phyloP scores from a whole-genome alignment of 2,797 vertebrate species.

The Micropoecilia bifurca region DNA sequence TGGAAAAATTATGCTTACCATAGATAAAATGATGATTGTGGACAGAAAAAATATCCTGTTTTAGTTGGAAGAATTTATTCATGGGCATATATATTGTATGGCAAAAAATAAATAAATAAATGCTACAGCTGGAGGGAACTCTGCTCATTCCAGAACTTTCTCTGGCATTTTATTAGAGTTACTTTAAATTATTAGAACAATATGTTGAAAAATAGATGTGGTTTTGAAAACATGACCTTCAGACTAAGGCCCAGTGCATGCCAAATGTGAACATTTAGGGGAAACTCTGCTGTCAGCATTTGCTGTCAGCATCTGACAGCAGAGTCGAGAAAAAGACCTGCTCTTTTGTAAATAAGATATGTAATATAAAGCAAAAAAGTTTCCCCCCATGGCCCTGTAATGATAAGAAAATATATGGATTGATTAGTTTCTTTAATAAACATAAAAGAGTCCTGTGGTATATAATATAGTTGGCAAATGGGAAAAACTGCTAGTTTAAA shows the following conservation, averaged over 20 bases:
- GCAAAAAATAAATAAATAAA: too few relatives aligned
- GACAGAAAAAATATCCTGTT: neutral
- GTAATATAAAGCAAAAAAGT: neutral
- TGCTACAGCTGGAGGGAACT: neutral
- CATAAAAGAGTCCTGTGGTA: neutral
- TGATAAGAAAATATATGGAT: neutral
- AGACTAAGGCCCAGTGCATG: neutral
- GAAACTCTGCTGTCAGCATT: neutral
- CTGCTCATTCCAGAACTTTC: neutral
- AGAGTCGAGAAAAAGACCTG: neutral
- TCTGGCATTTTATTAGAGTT: neutral
- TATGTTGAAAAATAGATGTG: neutral
- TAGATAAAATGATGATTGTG: neutral
- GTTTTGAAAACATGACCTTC: neutral
- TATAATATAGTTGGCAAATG: neutral
- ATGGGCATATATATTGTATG: neutral
- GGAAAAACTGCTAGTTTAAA: neutral
- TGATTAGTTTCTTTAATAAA: neutral
- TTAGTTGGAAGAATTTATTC: neutral
- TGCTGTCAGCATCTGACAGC: too few relatives aligned
- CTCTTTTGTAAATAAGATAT: neutral
- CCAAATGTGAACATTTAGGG: neutral
- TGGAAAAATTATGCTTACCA: neutral
- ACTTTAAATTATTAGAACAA: neutral
- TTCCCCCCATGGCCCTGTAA: neutral